Conservation (phyloP, 1,140 invertebrate species). For the Drosophila murphyi region DNA sequence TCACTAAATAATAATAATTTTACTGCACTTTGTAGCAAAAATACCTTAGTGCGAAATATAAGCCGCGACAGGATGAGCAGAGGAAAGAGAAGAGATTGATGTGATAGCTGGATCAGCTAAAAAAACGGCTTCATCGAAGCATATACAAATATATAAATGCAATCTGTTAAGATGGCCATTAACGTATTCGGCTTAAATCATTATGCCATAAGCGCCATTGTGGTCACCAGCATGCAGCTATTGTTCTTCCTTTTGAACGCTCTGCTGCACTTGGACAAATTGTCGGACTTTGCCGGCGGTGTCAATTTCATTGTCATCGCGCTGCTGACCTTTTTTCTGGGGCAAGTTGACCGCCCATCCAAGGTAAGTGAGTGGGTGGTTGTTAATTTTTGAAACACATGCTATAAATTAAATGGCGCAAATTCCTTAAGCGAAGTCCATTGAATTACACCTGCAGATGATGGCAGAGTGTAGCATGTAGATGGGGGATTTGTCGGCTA, state of each 20-base stretch:
- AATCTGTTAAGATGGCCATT: slow-evolving; percentile 85
- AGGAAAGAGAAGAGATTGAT: not conserved
- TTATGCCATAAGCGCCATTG: slow-evolving; percentile 94
- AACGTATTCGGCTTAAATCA: slow-evolving; percentile 93
- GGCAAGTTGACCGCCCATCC: slow-evolving; percentile 88
- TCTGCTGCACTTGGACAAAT: slow-evolving; percentile 93
- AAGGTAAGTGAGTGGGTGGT: slow-evolving; percentile 85
- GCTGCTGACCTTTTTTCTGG: slow-evolving; percentile 93
- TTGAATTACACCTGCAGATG: slow-evolving; percentile 42
- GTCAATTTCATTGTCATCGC: slow-evolving; percentile 96
- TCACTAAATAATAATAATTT: slow-evolving; percentile 65
- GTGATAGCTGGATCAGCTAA: not conserved
- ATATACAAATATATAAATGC: not conserved
- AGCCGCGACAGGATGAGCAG: not conserved
- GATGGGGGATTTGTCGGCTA: slow-evolving; percentile 36
- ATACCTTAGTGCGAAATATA: slow-evolving; percentile 7
- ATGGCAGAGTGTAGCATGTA: not conserved
- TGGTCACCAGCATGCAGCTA: slow-evolving; percentile 94
- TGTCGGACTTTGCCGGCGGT: slow-evolving; percentile 96
- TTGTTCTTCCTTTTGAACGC: slow-evolving; percentile 94
- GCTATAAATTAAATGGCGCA: slow-evolving; percentile 38
- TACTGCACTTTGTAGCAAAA: slow-evolving; percentile 59
- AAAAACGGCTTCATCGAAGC: not conserved
- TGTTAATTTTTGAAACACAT: slow-evolving; percentile 24
- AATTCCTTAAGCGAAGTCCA: slow-evolving; percentile 48